Base-by-base conservation (phyloP, 2,113 vertebrate species). In the Furnarius figulus region DNA sequence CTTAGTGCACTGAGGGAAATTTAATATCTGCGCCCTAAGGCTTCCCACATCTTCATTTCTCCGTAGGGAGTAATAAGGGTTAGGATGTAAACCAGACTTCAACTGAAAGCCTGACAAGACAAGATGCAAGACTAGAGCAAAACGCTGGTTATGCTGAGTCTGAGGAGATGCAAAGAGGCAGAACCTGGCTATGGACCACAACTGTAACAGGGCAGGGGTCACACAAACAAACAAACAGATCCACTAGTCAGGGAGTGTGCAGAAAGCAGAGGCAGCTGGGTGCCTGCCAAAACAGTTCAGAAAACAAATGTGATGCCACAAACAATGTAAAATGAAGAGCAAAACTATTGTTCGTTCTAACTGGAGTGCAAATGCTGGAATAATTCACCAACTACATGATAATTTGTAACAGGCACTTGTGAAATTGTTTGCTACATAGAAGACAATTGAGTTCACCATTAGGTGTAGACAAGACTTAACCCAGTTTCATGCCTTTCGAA, bases 281-380 rank as follows among this genome's bases (percentile, higher is more conserved):
- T 37, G 89, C 68, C 84, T 75, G 84, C 93, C 89, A 93, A 52
- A 92, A 63, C 27, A 92, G 61, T 62, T 87, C 68, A 72, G 82
- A 68, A 83, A 92, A 81, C 80, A 92, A 68, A 85, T 78, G 83
- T 44, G 52, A 61, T 66, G 63, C 66, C 52, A 87, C 63, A 58
- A 70, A 86, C 83, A 65, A 67, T 52, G n/a, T 49, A 81, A 90
- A 86, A 2, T 85, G 91, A 55, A 95, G 87, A 52, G 52, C 52
- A 84, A 75, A 95, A 87, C 44, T 37, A 83, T 62, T 88, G 76
- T 86, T 95, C 39, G 28, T 63, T 81, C 70, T 63, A 63, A 81
- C 37, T 55, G 55, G 55, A 81, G 55, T 77, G 89, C 46, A 92
- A 92, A 89, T 71, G 67, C 37, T 74, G 58, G 46, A 78, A 55